A percentile compares a stretch with the other conserved stretches of the same genome.
These are phyloP conservation scores for Epinephelus fuscoguttatus DNA, from an alignment of 2,113 vertebrate species.

Conservation along the genomic window DNA sequence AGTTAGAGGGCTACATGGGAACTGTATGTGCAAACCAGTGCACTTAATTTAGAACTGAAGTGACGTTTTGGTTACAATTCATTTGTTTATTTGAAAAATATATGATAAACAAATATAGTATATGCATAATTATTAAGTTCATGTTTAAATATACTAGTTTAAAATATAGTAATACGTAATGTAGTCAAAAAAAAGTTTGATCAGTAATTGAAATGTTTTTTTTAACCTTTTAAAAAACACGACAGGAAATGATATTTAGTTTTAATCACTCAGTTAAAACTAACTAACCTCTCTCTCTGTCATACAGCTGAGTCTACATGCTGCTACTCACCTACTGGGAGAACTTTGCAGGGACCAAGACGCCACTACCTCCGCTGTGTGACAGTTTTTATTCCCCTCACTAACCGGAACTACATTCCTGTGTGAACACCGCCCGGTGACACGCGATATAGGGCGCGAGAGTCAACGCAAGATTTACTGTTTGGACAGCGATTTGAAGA, in stretches of 20 bases:
- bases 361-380: neutral
- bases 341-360: slow-evolving; percentile 75
- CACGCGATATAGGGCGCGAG: slow-evolving; percentile 35
- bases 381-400: slow-evolving; percentile 60
- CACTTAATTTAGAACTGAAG: neutral
- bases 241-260: neutral
- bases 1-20: neutral
- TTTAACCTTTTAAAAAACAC: neutral
- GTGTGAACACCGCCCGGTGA: slow-evolving; percentile 27
- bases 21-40: neutral
- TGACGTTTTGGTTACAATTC: neutral
- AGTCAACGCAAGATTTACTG: neutral
- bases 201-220: neutral
- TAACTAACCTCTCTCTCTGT: neutral
- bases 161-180: neutral
- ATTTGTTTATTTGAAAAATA: neutral
- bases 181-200: neutral
- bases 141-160: neutral
- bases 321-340: slow-evolving; percentile 75
- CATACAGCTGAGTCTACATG: neutral
- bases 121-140: neutral
- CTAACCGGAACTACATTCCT: slow-evolving; percentile 83
- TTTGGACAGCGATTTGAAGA: neutral
- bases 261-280: neutral
- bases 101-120: neutral